phyloP scores from a whole-genome alignment of 1,140 invertebrate genomes.

The Sesamia nonagrioides region DNA sequence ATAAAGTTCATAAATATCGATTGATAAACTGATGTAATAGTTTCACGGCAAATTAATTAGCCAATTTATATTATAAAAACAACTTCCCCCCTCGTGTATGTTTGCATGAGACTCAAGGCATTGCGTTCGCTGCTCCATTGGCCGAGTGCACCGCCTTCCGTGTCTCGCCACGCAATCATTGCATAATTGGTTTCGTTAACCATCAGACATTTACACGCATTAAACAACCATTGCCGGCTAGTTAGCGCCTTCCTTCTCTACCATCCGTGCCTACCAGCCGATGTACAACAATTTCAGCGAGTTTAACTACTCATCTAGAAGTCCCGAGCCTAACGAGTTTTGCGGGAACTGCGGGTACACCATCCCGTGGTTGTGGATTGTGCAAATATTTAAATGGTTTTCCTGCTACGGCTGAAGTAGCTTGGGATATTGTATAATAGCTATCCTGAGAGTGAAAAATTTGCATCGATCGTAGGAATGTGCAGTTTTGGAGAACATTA shows the following conservation, averaged over 20 bases:
- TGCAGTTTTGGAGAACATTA: not conserved
- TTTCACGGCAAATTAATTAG: constrained; percentile 29
- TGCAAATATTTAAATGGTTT: constrained; percentile 79
- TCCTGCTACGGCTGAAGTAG: constrained; percentile 63
- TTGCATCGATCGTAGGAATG: not conserved
- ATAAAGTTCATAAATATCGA: not conserved
- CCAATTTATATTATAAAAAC: constrained; percentile 35
- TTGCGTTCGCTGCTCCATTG: constrained; percentile 78
- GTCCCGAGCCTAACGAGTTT: constrained; percentile 73
- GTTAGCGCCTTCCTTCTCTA: constrained; percentile 2
- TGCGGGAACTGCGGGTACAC: constrained; percentile 67
- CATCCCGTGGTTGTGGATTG: constrained; percentile 75
- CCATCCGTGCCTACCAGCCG: not conserved
- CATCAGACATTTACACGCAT: constrained; percentile 28
- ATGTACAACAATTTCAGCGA: constrained; percentile 45
- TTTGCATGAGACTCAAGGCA: constrained; percentile 61
- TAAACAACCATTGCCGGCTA: constrained; percentile 44
- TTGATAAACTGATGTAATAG: constrained; percentile 22
- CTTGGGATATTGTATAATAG: constrained; percentile 57
- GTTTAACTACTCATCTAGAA: constrained; percentile 48
- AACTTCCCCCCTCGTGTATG: constrained; percentile 28
- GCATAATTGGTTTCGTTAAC: constrained; percentile 63
- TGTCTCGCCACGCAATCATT: constrained; percentile 75
- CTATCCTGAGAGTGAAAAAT: constrained; percentile 46
- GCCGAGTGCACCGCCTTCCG: constrained; percentile 79